Percentiles rank a stretch among this genome's conserved stretches.
Evolutionary conservation across 2,888 invertebrate genomes (phyloP).

Genomic region (Idaea aversata): DNA sequence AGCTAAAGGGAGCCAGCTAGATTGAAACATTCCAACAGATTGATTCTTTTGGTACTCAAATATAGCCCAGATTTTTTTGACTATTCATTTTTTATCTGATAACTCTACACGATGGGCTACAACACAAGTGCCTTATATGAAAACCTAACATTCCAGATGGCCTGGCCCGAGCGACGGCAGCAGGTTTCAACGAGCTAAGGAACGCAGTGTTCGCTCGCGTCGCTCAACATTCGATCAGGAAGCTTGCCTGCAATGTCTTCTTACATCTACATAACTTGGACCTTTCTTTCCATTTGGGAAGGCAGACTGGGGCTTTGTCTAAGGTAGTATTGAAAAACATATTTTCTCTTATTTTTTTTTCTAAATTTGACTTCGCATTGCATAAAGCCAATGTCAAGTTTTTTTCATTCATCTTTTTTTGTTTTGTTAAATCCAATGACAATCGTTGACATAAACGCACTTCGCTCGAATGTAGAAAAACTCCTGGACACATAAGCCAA

Average conservation of each 20-base stretch:
- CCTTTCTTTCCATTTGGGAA: slow-evolving; percentile 93
- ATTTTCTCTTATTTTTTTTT: not conserved
- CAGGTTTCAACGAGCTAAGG: slow-evolving; percentile 96
- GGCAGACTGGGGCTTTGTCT: slow-evolving; percentile 97
- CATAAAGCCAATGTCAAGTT: no score
- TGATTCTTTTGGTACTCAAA: no score
- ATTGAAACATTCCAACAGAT: no score
- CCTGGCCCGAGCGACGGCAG: slow-evolving; percentile 92
- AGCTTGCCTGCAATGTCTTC: slow-evolving; percentile 97
- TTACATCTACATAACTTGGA: slow-evolving; percentile 96
- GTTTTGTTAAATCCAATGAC: no score
- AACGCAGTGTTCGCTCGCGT: slow-evolving; percentile 99
- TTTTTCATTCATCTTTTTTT: no score
- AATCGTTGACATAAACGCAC: no score
- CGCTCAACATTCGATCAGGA: slow-evolving; percentile 97
- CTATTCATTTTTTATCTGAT: no score
- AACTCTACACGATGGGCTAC: not conserved
- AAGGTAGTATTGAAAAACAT: slow-evolving; percentile 80
- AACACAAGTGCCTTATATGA: not conserved
- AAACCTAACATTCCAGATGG: slow-evolving; percentile 86
- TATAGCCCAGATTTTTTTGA: no score
- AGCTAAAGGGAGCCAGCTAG: no score
- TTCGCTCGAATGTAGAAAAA: no score
- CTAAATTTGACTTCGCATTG: not conserved
- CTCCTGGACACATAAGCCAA: no score